A percentile compares a stretch with the other conserved stretches of the same genome.
phyloP scores from a whole-genome alignment of 2,888 invertebrate species.

The Drosophila paranaensis region DNA sequence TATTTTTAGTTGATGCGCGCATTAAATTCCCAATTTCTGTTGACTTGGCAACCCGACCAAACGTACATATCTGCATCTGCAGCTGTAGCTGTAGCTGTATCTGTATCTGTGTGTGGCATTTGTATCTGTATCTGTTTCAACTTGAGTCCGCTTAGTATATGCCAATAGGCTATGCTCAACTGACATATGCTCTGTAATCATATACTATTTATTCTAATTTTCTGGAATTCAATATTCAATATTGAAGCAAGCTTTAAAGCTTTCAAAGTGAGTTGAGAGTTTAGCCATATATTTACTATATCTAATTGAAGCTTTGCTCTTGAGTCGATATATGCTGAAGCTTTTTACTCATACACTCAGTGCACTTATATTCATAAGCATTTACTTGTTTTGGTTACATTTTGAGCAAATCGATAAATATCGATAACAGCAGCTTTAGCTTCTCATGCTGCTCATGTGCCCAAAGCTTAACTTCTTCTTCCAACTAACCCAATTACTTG shows the following conservation, averaged over 20 bases:
- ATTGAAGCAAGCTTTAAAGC: too few species aligned
- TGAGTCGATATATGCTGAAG: neutral
- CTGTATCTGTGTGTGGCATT: conserved; percentile 4
- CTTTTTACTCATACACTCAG: neutral
- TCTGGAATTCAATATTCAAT: too few species aligned
- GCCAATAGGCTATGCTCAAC: neutral
- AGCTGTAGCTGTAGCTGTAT: neutral
- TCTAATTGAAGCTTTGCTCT: neutral
- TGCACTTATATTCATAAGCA: neutral
- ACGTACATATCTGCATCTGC: conserved; percentile 7
- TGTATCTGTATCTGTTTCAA: conserved; percentile 4
- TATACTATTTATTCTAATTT: neutral
- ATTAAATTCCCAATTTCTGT: conserved; percentile 59
- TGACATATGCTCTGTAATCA: neutral
- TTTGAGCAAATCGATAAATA: neutral
- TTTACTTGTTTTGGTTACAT: neutral
- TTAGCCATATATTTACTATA: neutral
- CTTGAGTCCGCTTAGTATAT: conserved; percentile 11
- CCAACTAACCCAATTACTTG: too few species aligned
- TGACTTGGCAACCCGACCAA: conserved; percentile 10
- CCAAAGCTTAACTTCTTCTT: too few species aligned
- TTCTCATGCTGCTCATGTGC: neutral
- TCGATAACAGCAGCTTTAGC: neutral
- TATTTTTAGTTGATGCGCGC: conserved; percentile 74
- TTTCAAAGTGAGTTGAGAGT: too few species aligned